A percentile compares a stretch with the other conserved stretches of the same genome.
Evolutionary conservation across 2,113 vertebrate genomes (phyloP).

Genomic region (Anser cygnoides): DNA sequence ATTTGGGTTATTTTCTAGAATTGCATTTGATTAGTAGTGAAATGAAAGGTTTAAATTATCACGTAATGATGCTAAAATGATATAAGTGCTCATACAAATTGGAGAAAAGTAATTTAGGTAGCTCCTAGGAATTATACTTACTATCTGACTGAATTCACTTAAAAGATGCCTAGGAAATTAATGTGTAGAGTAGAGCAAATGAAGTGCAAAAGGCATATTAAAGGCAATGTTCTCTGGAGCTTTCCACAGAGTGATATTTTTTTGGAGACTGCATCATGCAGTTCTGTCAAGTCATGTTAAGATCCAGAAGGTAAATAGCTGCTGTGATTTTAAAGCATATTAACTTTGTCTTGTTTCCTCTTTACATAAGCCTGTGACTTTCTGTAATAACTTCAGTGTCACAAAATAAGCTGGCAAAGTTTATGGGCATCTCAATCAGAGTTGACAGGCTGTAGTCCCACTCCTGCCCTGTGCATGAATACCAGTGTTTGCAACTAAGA

Average conservation of each 20-base stretch:
- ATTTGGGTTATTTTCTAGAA: not conserved
- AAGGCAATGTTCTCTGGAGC: not conserved
- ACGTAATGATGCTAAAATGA: not conserved
- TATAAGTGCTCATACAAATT: not conserved
- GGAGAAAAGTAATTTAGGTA: conserved; percentile 14
- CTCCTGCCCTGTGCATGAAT: not conserved
- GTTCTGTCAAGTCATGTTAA: not conserved
- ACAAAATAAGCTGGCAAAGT: not conserved
- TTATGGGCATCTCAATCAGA: not conserved
- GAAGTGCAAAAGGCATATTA: not conserved
- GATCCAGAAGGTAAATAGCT: not conserved
- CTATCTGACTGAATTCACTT: not conserved
- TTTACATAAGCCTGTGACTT: not conserved
- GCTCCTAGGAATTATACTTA: not conserved
- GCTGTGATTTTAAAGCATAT: not conserved
- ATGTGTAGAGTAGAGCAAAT: not conserved
- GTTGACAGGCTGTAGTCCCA: not conserved
- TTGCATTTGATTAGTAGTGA: conserved; percentile 14
- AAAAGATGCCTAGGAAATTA: not conserved
- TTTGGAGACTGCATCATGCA: not conserved
- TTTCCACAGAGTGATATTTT: not conserved
- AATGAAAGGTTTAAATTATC: conserved; percentile 37
- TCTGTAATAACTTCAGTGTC: not conserved
- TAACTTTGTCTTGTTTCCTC: not conserved
- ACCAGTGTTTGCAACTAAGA: not conserved